Evolutionary conservation across 2,888 invertebrate species (phyloP).

Genomic region (Antheraea yamamai): DNA sequence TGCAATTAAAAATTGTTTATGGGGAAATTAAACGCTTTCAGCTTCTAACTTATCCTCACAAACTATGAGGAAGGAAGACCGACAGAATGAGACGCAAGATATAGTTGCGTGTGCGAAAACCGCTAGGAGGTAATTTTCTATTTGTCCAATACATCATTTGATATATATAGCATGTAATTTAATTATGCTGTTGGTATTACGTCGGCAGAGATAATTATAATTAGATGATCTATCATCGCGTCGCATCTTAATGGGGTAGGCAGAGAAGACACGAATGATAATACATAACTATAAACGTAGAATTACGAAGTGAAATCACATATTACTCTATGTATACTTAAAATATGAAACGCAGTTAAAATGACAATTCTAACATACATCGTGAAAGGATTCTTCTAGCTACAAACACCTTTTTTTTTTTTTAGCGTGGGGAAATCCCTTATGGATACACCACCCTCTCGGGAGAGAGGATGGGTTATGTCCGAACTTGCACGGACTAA

Average conservation of each 20-base stretch:
- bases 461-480: too few species aligned
- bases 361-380: too few species aligned
- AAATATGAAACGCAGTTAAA: too few species aligned
- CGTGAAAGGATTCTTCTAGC: too few species aligned
- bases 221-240: neutral
- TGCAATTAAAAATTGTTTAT: neutral
- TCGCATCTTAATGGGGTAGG: neutral
- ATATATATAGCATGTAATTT: constrained; percentile 20
- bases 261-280: neutral
- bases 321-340: neutral
- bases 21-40: neutral
- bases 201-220: constrained; percentile 13
- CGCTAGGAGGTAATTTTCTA: constrained; percentile 33
- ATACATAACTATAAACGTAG: neutral
- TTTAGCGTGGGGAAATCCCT: too few species aligned
- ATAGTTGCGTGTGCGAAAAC: constrained; percentile 30
- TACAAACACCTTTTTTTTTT: too few species aligned
- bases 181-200: constrained; percentile 17
- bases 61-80: constrained; percentile 35
- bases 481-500: too few species aligned
- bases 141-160: constrained; percentile 28
- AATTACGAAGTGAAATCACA: neutral
- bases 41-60: constrained; percentile 23
- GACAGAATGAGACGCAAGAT: constrained; percentile 29
- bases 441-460: too few species aligned